phyloP scores from a whole-genome alignment of 2,113 vertebrate genomes.

The Columbina picui region DNA sequence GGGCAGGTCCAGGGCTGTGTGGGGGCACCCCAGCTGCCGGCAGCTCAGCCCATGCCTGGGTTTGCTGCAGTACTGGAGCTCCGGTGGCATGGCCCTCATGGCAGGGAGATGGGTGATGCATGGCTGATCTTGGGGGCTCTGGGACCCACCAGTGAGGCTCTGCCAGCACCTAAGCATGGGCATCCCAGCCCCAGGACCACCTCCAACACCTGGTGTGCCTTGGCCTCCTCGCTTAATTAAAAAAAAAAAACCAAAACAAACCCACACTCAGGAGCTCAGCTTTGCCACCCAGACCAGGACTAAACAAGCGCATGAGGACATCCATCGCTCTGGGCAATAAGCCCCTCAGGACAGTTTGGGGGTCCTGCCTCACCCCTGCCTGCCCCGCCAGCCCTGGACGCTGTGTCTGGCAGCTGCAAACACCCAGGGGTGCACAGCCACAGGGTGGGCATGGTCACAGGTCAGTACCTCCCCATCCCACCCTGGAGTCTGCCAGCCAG shows the following conservation, averaged over 20 bases:
- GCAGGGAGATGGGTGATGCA: neutral
- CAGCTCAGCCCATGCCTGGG: neutral
- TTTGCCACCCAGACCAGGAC: neutral
- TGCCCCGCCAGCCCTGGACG: neutral
- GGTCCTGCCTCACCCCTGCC: neutral
- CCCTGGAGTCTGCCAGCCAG: neutral
- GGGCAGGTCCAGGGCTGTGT: neutral
- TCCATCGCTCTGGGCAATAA: neutral
- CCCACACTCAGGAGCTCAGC: neutral
- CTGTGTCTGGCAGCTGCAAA: neutral
- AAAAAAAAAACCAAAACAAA: neutral
- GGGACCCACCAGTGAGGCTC: neutral
- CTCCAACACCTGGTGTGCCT: rapidly evolving
- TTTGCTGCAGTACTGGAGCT: neutral
- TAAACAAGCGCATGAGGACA: neutral
- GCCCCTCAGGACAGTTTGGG: neutral
- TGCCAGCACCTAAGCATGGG: neutral
- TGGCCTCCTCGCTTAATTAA: too few species aligned
- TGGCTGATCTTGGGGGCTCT: neutral
- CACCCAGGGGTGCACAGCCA: rapidly evolving
- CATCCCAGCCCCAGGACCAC: too few species aligned
- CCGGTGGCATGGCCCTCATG: rapidly evolving
- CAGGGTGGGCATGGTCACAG: neutral
- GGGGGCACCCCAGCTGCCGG: rapidly evolving
- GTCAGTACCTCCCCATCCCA: neutral